Evolutionary conservation across 2,113 vertebrate genomes (phyloP), one percentile per base, ranked within the genome.

Genomic region (Pollimyrus isidori): DNA sequence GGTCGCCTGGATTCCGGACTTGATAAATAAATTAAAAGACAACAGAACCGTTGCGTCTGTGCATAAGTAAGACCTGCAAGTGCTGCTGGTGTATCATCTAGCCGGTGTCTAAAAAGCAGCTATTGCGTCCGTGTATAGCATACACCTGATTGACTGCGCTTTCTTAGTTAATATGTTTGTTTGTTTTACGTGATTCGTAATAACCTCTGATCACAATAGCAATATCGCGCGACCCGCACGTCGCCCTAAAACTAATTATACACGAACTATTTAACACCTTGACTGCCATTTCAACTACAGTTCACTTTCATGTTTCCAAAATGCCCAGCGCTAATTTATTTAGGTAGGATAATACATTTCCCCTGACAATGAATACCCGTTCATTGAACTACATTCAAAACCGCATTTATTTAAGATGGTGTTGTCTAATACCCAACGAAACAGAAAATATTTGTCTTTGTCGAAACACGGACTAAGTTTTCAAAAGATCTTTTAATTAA

Each of bases 11-110:
- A 94, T 94, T 94, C 91, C 94, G 92, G 92, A 90, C 90, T 69
- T 93, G 92, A 95, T 95, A 92, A 95, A 95, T 95, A 94, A 94
- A 92, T 95, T 91, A 94, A 56, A 88, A 93, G 92, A 93, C 92
- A 92, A 92, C 92, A 91, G 92, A 91, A 87, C 90, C 88, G 92
- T 92, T 88, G 90, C 91, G 93, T 94, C 94, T 94, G 93, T 80
- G 45, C 91, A 90, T 58, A 89, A 89, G 26, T 90, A 88, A 93
- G 92, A 92, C 92, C 91, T 90, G 92, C 87, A 62, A 91, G 84
- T 86, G 48, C 87, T 56, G 84, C 88, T 88, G 76, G 35, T 83
- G 87, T 89, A 91, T 92, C 92, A 88, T 56, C n/a, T 86, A 82
- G 45, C 89, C 50, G 80, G 39, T 89, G 76, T 46, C 88, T 45